Percentiles rank a stretch among this genome's conserved stretches.
Evolutionary conservation across 1,140 invertebrate genomes (phyloP).

Genomic region (Pseudachorutes palmiensis): DNA sequence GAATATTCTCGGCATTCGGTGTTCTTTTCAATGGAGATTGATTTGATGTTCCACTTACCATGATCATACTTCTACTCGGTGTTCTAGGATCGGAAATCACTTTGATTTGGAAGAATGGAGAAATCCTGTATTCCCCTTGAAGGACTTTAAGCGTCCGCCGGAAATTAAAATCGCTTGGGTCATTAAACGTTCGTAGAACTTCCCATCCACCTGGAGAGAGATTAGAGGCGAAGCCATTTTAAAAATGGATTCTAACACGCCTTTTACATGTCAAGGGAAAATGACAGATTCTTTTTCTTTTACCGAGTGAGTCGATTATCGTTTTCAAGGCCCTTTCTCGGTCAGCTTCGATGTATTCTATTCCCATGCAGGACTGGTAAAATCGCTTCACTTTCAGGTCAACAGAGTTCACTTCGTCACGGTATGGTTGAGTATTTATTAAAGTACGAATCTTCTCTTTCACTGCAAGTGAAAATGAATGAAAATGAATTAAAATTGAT

Average conservation of each 20-base stretch:
- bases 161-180: conserved; percentile 45
- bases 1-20: background rate
- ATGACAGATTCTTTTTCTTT: too few species aligned
- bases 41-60: too few species aligned
- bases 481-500: conserved; percentile 1
- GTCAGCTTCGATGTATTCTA: conserved; percentile 44
- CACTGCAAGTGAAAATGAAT: conserved; percentile 20
- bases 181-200: conserved; percentile 45
- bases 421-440: conserved; percentile 42
- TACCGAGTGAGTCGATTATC: conserved; percentile 44
- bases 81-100: conserved; percentile 47
- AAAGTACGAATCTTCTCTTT: conserved; percentile 38
- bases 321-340: conserved; percentile 41
- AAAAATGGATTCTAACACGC: background rate
- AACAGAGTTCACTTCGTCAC: conserved; percentile 40
- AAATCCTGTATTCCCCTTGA: conserved; percentile 45
- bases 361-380: conserved; percentile 45
- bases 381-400: conserved; percentile 45
- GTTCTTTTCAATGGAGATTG: background rate
- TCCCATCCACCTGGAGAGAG: conserved; percentile 48
- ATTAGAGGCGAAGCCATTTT: background rate
- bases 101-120: conserved; percentile 48
- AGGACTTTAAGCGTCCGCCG: conserved; percentile 42
- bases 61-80: conserved; percentile 45
- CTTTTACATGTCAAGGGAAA: too few species aligned